phyloP scores from a whole-genome alignment of 2,888 invertebrate genomes.

The Agrotis clavis region DNA sequence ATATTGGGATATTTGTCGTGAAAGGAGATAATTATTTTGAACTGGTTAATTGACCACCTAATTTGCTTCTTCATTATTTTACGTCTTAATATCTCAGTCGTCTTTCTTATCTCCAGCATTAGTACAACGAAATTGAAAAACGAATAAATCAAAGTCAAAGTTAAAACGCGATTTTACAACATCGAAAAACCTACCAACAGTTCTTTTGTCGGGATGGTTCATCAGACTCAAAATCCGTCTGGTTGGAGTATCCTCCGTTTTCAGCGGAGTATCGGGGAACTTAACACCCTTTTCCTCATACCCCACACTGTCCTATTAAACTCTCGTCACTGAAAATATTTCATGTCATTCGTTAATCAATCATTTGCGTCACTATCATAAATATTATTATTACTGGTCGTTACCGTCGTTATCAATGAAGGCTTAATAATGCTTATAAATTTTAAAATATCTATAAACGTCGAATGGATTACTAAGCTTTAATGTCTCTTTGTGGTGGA shows the following conservation, averaged over 20 bases:
- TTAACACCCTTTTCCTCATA: too few species aligned
- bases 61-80: too few species aligned
- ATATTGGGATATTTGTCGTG: too few species aligned
- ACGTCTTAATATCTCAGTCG: background rate
- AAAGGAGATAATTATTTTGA: background rate
- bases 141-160: too few species aligned
- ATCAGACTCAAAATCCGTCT: too few species aligned
- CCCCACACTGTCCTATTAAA: background rate
- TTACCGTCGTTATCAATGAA: slow-evolving; percentile 22
- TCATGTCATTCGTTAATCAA: slow-evolving; percentile 9
- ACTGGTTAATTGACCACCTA: slow-evolving; percentile 8
- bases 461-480: slow-evolving; percentile 6
- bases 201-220: too few species aligned
- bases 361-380: slow-evolving; percentile 3
- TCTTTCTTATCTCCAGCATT: background rate
- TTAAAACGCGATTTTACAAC: too few species aligned
- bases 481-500: slow-evolving; percentile 2
- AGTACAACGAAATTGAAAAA: background rate
- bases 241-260: too few species aligned
- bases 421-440: slow-evolving; percentile 6
- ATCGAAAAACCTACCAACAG: too few species aligned
- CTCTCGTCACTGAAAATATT: background rate
- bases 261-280: too few species aligned
- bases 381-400: slow-evolving; percentile 4
- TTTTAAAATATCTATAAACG: slow-evolving; percentile 10